Evolutionary conservation across 2,888 invertebrate species (phyloP).

Genomic region (Deroplatys truncata): DNA sequence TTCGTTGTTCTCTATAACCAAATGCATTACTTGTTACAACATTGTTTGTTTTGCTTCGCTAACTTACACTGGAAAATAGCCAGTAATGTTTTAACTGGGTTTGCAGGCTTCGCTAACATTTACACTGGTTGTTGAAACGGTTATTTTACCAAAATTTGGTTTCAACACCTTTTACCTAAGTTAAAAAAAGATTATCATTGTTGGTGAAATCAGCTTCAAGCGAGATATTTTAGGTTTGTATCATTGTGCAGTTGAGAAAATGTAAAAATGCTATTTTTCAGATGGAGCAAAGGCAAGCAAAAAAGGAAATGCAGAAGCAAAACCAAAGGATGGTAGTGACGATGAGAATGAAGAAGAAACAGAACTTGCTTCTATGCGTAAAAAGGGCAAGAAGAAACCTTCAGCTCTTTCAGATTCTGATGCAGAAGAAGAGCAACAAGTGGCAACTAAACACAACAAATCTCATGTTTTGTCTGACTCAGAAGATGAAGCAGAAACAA

Average conservation of each 20-base stretch:
- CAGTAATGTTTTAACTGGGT: neutral
- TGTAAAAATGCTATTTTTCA: neutral
- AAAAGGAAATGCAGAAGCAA: slow-evolving; percentile 9
- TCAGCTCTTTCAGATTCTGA: slow-evolving; percentile 57
- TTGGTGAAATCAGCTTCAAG: too few species aligned
- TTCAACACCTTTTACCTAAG: too few species aligned
- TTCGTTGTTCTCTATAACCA: too few species aligned
- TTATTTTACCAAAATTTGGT: too few species aligned
- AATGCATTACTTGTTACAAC: too few species aligned
- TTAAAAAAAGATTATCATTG: too few species aligned
- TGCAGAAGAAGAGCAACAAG: slow-evolving; percentile 37
- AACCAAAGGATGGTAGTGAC: slow-evolving; percentile 4
- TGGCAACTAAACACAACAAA: slow-evolving; percentile 41
- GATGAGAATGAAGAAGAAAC: slow-evolving; percentile 24
- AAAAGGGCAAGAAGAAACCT: slow-evolving; percentile 36
- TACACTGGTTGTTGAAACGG: too few species aligned
- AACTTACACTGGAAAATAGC: neutral
- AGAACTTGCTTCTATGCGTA: neutral
- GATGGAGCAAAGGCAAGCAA: slow-evolving; percentile 5
- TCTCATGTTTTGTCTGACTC: slow-evolving; percentile 54
- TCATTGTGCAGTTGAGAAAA: neutral
- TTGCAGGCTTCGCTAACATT: neutral
- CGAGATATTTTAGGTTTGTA: too few species aligned
- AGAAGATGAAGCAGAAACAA: slow-evolving; percentile 46
- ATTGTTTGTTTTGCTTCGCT: too few species aligned